Base-by-base conservation (phyloP, 2,888 invertebrate genomes). In the Dasypolia templi region DNA sequence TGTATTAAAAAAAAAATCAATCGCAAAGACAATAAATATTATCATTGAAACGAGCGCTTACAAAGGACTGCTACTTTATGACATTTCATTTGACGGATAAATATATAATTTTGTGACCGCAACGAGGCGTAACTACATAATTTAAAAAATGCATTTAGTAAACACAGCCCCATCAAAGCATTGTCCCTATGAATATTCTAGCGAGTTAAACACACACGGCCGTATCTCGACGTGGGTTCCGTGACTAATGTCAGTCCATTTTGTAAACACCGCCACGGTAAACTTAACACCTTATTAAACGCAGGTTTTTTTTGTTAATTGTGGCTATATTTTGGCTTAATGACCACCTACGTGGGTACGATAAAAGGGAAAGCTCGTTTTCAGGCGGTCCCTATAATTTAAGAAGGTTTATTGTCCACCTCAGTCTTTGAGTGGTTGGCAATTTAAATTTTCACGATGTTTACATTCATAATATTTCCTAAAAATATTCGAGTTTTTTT, bases 201-300 rank as follows among this genome's bases (percentile, higher is more conserved):
- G 65, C 32, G 22, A 72, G 68, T 65, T 82, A 82, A 86, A 86
- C 84, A 84, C 79, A 80, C 77, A 63, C 69, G 71, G 61, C 14
- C n/a, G 71, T 77, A 82, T 83, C 83, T 81, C 74, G 75, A 77
- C 74, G 77, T 86, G 85, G 85, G 87, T 85, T 85, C 85, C 93
- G 93, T 94, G 93, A 94, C 92, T 91, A 94, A 94, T 92, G 89
- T 86, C 86, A 89, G 88, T 91, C 91, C 90, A 92, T 93, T 95
- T 92, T 86, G 91, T 89, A 92, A 93, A 91, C 92, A 92, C 90
- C 89, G 89, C 88, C 80, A 90, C 90, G 91, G 92, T 90, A 92
- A 94, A 93, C 92, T 95, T 94, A 94, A 94, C 95, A 95, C 95
- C 93, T 94, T 94, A 94, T 95, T 94, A 95, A 95, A 92, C 92